Conservation (phyloP, 2,888 invertebrate species). For the Rotaria sp. region DNA sequence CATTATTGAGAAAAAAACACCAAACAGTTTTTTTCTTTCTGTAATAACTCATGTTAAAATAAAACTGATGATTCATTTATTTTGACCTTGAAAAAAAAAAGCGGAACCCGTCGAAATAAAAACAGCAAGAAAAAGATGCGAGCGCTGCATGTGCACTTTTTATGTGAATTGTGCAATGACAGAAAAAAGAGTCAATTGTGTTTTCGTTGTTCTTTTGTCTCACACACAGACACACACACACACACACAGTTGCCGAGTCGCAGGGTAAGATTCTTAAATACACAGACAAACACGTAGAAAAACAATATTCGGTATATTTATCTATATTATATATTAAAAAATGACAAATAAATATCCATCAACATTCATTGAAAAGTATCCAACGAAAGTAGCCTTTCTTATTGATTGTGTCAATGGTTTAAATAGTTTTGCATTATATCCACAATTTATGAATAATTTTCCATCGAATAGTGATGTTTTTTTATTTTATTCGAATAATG, state of each 20-base stretch:
- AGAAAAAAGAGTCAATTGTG: not conserved
- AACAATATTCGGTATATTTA: not conserved
- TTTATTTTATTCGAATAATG: not conserved
- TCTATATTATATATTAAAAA: not conserved
- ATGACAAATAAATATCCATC: not conserved
- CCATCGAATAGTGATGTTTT: not conserved
- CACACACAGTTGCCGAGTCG: not conserved
- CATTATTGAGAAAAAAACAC: no score
- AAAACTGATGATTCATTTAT: no score
- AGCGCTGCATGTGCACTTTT: not conserved
- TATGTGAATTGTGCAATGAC: not conserved
- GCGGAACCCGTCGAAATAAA: not conserved
- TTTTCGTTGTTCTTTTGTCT: not conserved
- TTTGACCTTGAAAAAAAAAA: not conserved
- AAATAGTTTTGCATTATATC: not conserved
- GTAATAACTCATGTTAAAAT: no score
- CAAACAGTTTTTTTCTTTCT: no score
- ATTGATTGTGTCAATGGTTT: not conserved
- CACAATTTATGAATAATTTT: not conserved
- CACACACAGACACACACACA: not conserved
- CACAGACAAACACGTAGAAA: not conserved
- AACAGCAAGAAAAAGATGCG: not conserved
- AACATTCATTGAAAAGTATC: not conserved
- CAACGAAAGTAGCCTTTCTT: not conserved
- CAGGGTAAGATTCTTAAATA: not conserved